These are phyloP conservation scores for Sogatella furcifera DNA, from an alignment of 1,140 invertebrate species.

Conservation along the genomic window DNA sequence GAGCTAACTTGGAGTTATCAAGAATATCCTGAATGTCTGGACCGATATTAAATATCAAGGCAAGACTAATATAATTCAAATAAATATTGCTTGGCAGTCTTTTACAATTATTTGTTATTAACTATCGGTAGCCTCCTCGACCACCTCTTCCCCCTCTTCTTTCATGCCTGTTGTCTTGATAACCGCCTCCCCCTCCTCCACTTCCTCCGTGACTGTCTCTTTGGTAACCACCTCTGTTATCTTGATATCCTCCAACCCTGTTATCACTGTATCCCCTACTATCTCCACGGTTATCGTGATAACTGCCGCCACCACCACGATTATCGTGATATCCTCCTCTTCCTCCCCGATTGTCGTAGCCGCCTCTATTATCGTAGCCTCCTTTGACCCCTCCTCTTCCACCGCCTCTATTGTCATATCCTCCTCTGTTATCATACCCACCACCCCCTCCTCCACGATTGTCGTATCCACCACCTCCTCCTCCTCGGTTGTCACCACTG, in stretches of 20 bases:
- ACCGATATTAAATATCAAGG: no score
- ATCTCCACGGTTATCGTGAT: constrained; percentile 16
- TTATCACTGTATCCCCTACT: constrained; percentile 11
- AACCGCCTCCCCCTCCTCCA: constrained; percentile 6
- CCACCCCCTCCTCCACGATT: background rate
- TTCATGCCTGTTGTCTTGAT: constrained; percentile 4
- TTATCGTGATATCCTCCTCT: background rate
- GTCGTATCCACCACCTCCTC: background rate
- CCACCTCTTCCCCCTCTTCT: constrained; percentile 12
- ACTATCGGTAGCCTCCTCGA: constrained; percentile 3
- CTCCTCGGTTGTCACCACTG: constrained; percentile 9
- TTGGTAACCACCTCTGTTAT: constrained; percentile 10
- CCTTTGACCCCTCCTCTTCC: constrained; percentile 5
- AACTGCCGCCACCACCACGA: constrained; percentile 11
- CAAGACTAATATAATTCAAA: no score
- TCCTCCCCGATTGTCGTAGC: constrained; percentile 11
- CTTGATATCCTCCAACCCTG: background rate
- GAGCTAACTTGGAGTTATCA: no score
- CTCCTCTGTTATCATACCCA: constrained; percentile 3
- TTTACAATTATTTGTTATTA: no score
- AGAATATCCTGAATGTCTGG: no score
- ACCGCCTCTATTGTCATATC: constrained; percentile 14
- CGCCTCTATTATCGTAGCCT: constrained; percentile 6
- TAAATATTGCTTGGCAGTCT: no score
- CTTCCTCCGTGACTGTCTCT: background rate